Conservation (phyloP, 1,140 invertebrate species). For the Eumaeus atala region DNA sequence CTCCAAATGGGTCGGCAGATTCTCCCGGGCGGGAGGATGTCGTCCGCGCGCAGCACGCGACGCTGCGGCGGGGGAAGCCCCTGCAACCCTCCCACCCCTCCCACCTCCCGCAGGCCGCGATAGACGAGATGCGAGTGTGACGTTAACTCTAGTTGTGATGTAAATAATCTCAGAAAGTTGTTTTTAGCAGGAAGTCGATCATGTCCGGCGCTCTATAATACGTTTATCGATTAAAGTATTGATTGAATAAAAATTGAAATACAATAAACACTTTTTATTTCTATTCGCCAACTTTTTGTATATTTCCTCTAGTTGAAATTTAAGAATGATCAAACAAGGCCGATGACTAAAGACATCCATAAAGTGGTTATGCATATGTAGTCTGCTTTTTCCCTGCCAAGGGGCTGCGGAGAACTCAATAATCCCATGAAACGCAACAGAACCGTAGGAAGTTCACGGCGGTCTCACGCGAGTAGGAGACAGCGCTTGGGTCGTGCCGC, state of each 20-base stretch:
- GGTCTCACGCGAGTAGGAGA: too few relatives aligned
- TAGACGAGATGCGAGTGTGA: conserved; percentile 91
- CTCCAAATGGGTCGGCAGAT: conserved; percentile 54
- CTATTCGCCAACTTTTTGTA: neutral
- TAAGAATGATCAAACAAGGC: too few relatives aligned
- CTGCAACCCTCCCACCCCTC: conserved; percentile 42
- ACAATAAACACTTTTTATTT: neutral
- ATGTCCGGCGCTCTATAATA: conserved; percentile 48
- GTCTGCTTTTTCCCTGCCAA: too few relatives aligned
- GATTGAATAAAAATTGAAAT: conserved; percentile 10
- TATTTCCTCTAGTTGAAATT: neutral
- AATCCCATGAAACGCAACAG: too few relatives aligned
- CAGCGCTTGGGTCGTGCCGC: too few relatives aligned
- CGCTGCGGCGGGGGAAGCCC: conserved; percentile 56
- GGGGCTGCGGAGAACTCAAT: too few relatives aligned
- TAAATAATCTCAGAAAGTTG: conserved; percentile 46
- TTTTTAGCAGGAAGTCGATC: conserved; percentile 42
- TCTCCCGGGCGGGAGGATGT: conserved; percentile 45
- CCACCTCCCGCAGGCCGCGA: conserved; percentile 81
- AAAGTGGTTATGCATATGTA: too few relatives aligned
- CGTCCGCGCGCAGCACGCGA: conserved; percentile 53
- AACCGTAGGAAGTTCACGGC: too few relatives aligned
- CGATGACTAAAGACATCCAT: too few relatives aligned
- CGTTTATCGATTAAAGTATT: conserved; percentile 53
- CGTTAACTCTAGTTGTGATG: conserved; percentile 55